Evolutionary conservation across 2,797 vertebrate genomes (phyloP).

Genomic region (Chelmon rostratus): DNA sequence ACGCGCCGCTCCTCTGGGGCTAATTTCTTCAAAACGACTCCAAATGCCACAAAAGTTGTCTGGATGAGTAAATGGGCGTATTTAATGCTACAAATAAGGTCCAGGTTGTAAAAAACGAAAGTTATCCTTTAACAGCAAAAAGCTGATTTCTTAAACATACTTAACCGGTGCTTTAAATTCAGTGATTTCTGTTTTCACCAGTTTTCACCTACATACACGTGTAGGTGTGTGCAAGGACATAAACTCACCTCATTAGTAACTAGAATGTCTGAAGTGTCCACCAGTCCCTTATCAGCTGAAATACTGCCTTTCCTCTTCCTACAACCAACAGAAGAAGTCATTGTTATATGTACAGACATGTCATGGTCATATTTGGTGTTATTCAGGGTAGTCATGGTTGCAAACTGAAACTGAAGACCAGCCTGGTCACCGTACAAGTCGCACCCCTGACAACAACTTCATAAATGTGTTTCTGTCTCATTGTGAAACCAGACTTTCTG

Average conservation of each 20-base stretch:
- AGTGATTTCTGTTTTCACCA: too few species aligned
- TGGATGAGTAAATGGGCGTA: too few species aligned
- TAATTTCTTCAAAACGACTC: too few species aligned
- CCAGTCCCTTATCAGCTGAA: background rate
- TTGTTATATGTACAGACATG: background rate
- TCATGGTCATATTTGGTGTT: background rate
- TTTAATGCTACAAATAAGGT: too few species aligned
- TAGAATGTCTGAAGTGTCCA: slow-evolving; percentile 42
- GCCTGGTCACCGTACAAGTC: background rate
- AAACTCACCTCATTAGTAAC: slow-evolving; percentile 62
- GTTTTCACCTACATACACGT: background rate
- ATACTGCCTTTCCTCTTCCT: slow-evolving; percentile 61
- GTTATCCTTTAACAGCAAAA: background rate
- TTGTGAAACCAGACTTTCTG: background rate
- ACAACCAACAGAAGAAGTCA: slow-evolving; percentile 25
- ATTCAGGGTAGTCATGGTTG: background rate
- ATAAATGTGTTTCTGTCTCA: background rate
- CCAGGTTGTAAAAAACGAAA: too few species aligned
- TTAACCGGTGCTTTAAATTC: background rate
- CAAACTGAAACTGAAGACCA: background rate
- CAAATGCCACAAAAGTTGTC: too few species aligned
- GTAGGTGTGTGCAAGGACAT: background rate
- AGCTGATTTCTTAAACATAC: background rate
- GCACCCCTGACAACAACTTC: background rate
- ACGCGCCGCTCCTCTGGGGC: too few species aligned